Base-by-base conservation (phyloP, 2,888 invertebrate species). In the Hoplodrina blanda region DNA sequence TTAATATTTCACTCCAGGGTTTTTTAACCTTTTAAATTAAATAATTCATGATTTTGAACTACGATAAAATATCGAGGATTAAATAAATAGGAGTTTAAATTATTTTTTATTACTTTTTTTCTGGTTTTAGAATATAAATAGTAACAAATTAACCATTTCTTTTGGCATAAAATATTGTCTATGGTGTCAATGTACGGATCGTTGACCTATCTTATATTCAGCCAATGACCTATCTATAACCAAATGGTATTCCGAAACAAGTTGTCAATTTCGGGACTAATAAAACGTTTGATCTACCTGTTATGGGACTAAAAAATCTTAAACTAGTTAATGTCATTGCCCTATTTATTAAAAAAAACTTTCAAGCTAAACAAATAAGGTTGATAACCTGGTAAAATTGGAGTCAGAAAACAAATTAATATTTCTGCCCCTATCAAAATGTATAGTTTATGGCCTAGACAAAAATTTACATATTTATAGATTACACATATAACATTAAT, bases 381-480 rank as follows among this genome's bases (percentile, higher is more conserved):
- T 80, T 57, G 69, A 55, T 70, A 72, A 69, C 81, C 77, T 55
- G 25, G 15, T 8, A 13, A 62, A 50, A 50, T 17, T 25, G 11
- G 56, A 60, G 62, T 60, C 41, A 65, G 69, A 37, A 62, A 67
- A 65, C 60, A 65, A 8, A 65, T 76, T 30, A 54, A 54, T 79
- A 17, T 11, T 57, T 33, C 25, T 33, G 56, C 30, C 53, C 49
- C 52, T 80, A 70, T 50, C 15, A 50, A 55, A 63, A 19, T 65
- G 62, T 65, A 56, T 44, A 33, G 5, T 52, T 52, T 56, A 54
- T 64, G 33, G 30, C 13, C 37, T 30, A 53, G 4, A 71, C 3
- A 44, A 57, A 54, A 15, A 75, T 82, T 79, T 69, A 41, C 70
- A 74, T 82, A 63, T 61, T 53, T 52, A 70, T 57, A 56, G 25